Evolutionary conservation across 2,113 vertebrate species (phyloP), one percentile per base, ranked within the genome.

Genomic region (Cisticola juncidis): DNA sequence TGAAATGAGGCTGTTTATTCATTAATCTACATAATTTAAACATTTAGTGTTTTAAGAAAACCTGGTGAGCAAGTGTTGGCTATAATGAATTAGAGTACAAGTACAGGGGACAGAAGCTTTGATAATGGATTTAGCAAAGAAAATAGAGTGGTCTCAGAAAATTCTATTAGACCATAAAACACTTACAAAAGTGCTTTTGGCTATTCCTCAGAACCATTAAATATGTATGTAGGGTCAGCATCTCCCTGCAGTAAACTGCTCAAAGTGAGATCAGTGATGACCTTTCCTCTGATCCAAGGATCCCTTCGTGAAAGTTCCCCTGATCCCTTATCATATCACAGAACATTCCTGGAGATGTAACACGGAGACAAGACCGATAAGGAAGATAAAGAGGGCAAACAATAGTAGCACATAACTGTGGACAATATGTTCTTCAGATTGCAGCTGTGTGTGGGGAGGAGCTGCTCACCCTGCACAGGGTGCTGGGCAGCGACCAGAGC

Each of bases 231-330:
- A 65, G 33, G 77, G 58, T 66, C 81, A 61, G 31, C n/a, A 48
- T 72, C 48, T 87, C 47, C 58, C 73, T 77, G 90, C 82, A 66
- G 78, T 76, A 82, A 91, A 79, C 62, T 47, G 84, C 85, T 91
- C 84, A 89, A 82, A 84, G 53, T 19, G 65, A 92, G 70, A 91
- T 94, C 91, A 89, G 9, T 73, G 60, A 69, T n/a, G 56, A 82
- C 58, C 84, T 82, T 73, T 77, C 78, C 62, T 86, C 40, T 70
- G 36, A 62, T 82, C 21, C 50, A 61, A 82, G 71, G 70, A 73
- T 38, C 23, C 40, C 50, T 24, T 47, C 19, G 65, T 47, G 18
- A 48, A 84, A 47, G 16, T n/a, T 56, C n/a, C 42, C 47, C 69
- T 47, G 40, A 65, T 73, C 54, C 70, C 42, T 81, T 84, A 56